Evolutionary conservation across 1,140 invertebrate genomes (phyloP).

Genomic region (Zophobas morio): DNA sequence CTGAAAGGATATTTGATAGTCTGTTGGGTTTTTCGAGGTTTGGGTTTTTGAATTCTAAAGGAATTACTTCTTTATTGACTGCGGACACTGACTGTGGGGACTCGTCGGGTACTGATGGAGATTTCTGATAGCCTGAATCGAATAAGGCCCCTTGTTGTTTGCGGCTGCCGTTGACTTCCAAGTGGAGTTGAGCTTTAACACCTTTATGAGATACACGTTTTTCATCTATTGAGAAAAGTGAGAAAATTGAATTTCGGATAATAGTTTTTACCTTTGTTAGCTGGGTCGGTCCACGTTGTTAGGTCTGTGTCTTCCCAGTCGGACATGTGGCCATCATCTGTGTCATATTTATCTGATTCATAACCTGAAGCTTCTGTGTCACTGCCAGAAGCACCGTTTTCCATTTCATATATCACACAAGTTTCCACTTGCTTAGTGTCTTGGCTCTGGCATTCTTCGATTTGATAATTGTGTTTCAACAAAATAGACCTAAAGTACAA

Average conservation of each 20-base stretch:
- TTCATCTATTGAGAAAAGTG: constrained; percentile 7
- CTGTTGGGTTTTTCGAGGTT: constrained; percentile 11
- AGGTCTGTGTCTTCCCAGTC: constrained; percentile 53
- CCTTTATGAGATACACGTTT: neutral
- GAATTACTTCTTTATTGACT: neutral
- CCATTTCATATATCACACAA: constrained; percentile 62
- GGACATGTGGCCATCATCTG: constrained; percentile 43
- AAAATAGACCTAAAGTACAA: constrained; percentile 53
- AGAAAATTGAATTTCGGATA: neutral
- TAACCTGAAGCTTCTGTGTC: constrained; percentile 57
- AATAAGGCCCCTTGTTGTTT: constrained; percentile 59
- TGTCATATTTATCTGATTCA: constrained; percentile 52
- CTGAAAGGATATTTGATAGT: constrained; percentile 9
- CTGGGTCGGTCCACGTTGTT: constrained; percentile 5
- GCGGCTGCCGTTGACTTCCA: constrained; percentile 34
- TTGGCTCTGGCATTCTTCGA: constrained; percentile 59
- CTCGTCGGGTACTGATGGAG: constrained; percentile 66
- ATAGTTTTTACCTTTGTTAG: constrained; percentile 12
- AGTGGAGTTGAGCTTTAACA: constrained; percentile 29
- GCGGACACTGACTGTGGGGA: constrained; percentile 56
- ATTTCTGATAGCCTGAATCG: constrained; percentile 72
- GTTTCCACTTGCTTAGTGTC: constrained; percentile 50
- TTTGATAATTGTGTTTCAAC: constrained; percentile 53
- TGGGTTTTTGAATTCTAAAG: constrained; percentile 8
- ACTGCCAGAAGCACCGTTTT: constrained; percentile 52